Percentiles rank a stretch among this genome's conserved stretches.
phyloP scores from a whole-genome alignment of 2,113 vertebrate species.

The Corythornis cristatus region DNA sequence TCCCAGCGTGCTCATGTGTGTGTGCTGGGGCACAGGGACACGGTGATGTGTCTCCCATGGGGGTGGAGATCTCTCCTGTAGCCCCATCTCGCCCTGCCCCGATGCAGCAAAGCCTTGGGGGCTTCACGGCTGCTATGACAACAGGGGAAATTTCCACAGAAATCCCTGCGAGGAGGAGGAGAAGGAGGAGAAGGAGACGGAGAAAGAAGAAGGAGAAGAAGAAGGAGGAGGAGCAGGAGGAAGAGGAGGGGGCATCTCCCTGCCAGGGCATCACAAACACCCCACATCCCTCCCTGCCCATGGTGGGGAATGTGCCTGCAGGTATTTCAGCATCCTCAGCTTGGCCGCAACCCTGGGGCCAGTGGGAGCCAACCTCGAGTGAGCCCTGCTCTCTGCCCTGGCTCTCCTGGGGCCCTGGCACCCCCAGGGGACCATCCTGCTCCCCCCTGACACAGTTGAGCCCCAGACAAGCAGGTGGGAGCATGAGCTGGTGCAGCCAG shows the following conservation, averaged over 20 bases:
- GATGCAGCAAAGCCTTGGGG: background rate
- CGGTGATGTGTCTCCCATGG: rapidly evolving
- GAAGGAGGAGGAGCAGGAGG: background rate
- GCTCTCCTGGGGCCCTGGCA: background rate
- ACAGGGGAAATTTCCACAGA: conserved; percentile 41
- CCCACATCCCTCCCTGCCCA: rapidly evolving
- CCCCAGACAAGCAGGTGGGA: rapidly evolving
- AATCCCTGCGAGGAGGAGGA: background rate
- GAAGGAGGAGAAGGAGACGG: background rate
- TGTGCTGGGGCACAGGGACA: background rate
- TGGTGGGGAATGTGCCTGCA: rapidly evolving
- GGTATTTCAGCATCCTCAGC: background rate
- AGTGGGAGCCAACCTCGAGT: rapidly evolving
- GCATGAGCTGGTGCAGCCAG: rapidly evolving
- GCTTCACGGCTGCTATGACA: conserved; percentile 34
- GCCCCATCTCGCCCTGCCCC: background rate
- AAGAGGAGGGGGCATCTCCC: background rate
- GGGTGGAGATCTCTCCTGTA: background rate
- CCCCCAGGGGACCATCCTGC: background rate
- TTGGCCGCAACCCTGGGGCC: background rate
- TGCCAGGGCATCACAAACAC: background rate
- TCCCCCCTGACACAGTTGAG: background rate
- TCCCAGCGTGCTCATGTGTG: rapidly evolving
- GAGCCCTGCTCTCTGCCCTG: background rate
- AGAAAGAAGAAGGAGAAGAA: background rate